Percentiles rank a stretch among this genome's conserved stretches.
Evolutionary conservation across 2,888 invertebrate genomes (phyloP).

Genomic region (Drosophila tanythrix): DNA sequence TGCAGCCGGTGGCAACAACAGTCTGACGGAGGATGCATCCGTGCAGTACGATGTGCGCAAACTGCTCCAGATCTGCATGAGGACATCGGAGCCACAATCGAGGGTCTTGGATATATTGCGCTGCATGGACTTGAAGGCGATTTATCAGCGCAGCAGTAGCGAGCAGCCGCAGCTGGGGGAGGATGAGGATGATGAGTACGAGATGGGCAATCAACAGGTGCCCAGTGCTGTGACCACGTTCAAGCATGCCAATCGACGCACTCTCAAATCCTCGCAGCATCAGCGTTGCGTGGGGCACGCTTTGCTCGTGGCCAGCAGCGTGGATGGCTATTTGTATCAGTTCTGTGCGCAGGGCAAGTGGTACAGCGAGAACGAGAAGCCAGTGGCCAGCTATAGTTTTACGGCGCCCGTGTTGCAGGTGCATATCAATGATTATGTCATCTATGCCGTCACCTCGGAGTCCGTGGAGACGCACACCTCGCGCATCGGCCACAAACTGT

Average conservation of each 20-base stretch:
- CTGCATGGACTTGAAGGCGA: conserved; percentile 83
- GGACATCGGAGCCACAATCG: conserved; percentile 80
- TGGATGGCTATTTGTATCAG: conserved; percentile 91
- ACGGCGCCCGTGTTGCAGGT: conserved; percentile 89
- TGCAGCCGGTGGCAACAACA: conserved; percentile 55
- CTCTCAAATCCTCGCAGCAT: conserved; percentile 86
- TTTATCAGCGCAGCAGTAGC: conserved; percentile 79
- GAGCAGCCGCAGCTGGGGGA: conserved; percentile 29
- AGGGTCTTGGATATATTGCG: conserved; percentile 83
- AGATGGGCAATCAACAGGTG: conserved; percentile 82
- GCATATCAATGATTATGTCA: conserved; percentile 88
- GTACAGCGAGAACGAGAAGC: conserved; percentile 85
- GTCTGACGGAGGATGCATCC: conserved; percentile 69
- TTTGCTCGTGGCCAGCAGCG: conserved; percentile 84
- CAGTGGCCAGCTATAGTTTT: conserved; percentile 89
- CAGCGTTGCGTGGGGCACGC: conserved; percentile 86
- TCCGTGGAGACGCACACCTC: conserved; percentile 92
- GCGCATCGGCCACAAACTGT: conserved; percentile 87
- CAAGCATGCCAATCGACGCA: conserved; percentile 78
- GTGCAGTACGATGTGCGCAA: conserved; percentile 83
- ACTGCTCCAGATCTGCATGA: conserved; percentile 83
- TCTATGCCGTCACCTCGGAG: conserved; percentile 91
- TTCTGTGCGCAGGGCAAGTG: conserved; percentile 86
- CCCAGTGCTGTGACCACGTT: conserved; percentile 78
- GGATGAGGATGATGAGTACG: conserved; percentile 78